These are phyloP conservation scores for Nothobranchius kuhntae DNA, from an alignment of 2,113 vertebrate species.

Conservation along the genomic window DNA sequence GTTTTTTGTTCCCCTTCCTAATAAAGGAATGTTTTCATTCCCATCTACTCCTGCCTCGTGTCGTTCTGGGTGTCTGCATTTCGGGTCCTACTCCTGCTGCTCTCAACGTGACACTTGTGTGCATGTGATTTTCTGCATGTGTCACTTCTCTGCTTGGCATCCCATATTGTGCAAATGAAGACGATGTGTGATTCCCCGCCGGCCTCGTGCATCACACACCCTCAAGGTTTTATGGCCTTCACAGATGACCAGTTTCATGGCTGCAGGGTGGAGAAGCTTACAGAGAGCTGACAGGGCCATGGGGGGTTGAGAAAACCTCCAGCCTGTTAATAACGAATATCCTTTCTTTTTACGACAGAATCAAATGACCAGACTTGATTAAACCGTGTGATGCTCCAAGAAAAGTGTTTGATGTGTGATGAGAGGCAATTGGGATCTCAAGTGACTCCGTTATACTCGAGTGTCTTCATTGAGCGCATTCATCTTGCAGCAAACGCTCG, in stretches of 20 bases:
- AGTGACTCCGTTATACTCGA: conserved; percentile 52
- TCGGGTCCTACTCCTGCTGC: too few relatives aligned
- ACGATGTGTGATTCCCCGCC: conserved; percentile 30
- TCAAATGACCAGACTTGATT: conserved; percentile 59
- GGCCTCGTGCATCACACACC: conserved; percentile 12
- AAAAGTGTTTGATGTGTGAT: conserved; percentile 61
- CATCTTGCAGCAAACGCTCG: conserved; percentile 32
- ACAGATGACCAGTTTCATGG: conserved; percentile 48
- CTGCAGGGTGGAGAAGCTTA: conserved; percentile 9
- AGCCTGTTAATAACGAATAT: conserved; percentile 48
- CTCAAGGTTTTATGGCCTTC: conserved; percentile 44
- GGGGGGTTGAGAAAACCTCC: too few relatives aligned
- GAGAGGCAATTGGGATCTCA: conserved; percentile 60
- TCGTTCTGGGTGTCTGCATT: too few relatives aligned
- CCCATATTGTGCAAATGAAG: conserved; percentile 40
- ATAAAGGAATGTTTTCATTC: too few relatives aligned
- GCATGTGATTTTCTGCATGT: not conserved
- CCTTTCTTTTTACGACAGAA: conserved; percentile 47
- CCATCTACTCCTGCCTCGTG: too few relatives aligned
- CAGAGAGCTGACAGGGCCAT: not conserved
- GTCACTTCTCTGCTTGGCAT: not conserved
- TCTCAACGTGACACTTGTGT: too few relatives aligned
- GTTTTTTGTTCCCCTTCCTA: too few relatives aligned
- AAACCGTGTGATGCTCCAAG: conserved; percentile 47
- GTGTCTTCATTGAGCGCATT: conserved; percentile 36